Evolutionary conservation across 1,140 invertebrate species (phyloP).

Genomic region (Stegodyphus dumicola): DNA sequence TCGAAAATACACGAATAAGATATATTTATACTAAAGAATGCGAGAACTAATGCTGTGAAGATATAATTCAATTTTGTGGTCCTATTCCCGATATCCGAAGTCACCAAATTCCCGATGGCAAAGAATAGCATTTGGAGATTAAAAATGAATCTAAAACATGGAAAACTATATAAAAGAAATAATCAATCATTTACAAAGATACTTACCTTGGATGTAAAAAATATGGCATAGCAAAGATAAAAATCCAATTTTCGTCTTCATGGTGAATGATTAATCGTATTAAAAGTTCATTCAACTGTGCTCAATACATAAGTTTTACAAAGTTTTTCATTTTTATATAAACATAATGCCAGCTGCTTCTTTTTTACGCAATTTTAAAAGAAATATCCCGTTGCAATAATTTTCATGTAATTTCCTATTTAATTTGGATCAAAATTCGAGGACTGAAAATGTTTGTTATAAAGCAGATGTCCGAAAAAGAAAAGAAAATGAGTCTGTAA

Average conservation of each 20-base stretch:
- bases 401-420: background rate
- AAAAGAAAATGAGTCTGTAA: background rate
- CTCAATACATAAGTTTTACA: background rate
- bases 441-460: background rate
- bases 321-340: background rate
- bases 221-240: conserved; percentile 18
- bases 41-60: too few relatives aligned
- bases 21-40: too few relatives aligned
- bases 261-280: background rate
- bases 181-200: background rate
- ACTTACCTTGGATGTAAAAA: conserved; percentile 37
- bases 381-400: background rate
- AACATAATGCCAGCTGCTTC: background rate
- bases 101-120: too few relatives aligned
- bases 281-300: background rate
- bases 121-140: too few relatives aligned
- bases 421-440: background rate
- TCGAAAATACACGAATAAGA: too few relatives aligned
- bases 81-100: too few relatives aligned
- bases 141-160: too few relatives aligned
- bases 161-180: too few relatives aligned
- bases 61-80: too few relatives aligned
- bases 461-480: background rate
- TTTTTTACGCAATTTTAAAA: background rate
- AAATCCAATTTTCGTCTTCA: conserved; percentile 33